A percentile compares a stretch with the other conserved stretches of the same genome.
phyloP scores from a whole-genome alignment of 2,797 vertebrate genomes.

The Erithacus rubecula region DNA sequence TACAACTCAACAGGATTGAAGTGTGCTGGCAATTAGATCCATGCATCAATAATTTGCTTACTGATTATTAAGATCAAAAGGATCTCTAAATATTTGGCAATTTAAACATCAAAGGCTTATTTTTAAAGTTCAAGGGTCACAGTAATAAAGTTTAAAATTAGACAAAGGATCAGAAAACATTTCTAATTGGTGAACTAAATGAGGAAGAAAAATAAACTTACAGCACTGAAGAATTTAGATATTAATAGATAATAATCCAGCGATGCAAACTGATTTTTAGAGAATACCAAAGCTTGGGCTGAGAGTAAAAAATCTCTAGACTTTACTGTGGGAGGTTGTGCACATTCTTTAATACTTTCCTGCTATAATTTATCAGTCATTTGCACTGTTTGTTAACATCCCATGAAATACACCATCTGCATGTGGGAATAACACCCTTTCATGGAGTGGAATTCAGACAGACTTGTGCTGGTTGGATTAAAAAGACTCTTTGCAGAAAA shows the following conservation, averaged over 20 bases:
- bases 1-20: background rate
- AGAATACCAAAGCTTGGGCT: background rate
- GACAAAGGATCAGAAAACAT: background rate
- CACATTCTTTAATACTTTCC: background rate
- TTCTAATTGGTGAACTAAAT: background rate
- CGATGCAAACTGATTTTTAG: background rate
- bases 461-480: background rate
- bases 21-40: background rate
- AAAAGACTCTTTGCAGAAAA: background rate
- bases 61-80: background rate
- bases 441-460: background rate
- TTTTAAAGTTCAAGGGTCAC: background rate
- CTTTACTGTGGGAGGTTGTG: background rate
- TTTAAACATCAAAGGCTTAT: background rate
- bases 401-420: background rate
- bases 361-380: background rate
- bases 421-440: background rate
- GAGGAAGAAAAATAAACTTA: background rate
- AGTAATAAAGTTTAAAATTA: slow-evolving; percentile 35
- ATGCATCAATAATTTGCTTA: background rate
- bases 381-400: slow-evolving; percentile 12
- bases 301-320: background rate
- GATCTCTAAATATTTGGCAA: background rate
- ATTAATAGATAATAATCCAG: background rate
- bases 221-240: background rate